Base-by-base conservation (phyloP, 2,113 vertebrate species). In the Eptesicus fuscus region DNA sequence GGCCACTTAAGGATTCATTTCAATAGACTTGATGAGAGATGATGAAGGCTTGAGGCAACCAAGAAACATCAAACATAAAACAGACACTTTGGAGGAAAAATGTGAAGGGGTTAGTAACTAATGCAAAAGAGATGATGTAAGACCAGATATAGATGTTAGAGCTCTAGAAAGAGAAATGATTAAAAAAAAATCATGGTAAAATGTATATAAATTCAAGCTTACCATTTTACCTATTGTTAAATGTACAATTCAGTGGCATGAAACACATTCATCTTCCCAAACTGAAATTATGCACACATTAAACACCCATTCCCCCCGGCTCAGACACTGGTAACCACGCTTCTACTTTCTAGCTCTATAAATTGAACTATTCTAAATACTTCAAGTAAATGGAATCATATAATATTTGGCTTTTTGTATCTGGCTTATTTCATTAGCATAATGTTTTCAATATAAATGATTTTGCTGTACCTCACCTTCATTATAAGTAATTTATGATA, bases 61-160 rank as follows among this genome's bases (percentile, higher is more conserved):
- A 83, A 65, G 67, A 51, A 70, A 83, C 32, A 80, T 83, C 83
- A 67, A 70, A 95, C 35, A 59, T 67, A 23, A 71, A 92, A 79
- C 74, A 86, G 71, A 65, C 82, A 70, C 59, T 76, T 80, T 59
- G 73, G 67, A 95, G 67, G 32, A 69, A 93, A 93, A 53, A 74
- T n/a, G 14, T 35, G 53, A 76, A 80, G 73, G 69, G 30, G 18
- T 73, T 53, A 61, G 53, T 79, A 32, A 78, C 76, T 53, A 42
- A 88, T 44, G 32, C 3, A 10, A 40, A 70, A 79, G 35, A 79
- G 42, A 5, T 65, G 30, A 25, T 10, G 35, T 59, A 74, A 92
- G 47, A 78, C 69, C 51, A 86, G 51, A 82, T 49, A 71, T 3
- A 71, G 56, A 76, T 17, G 8, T 73, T 42, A 53, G n/a, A 76